Conservation (phyloP, 2,888 invertebrate genomes). For the Periphyllus acericola region DNA sequence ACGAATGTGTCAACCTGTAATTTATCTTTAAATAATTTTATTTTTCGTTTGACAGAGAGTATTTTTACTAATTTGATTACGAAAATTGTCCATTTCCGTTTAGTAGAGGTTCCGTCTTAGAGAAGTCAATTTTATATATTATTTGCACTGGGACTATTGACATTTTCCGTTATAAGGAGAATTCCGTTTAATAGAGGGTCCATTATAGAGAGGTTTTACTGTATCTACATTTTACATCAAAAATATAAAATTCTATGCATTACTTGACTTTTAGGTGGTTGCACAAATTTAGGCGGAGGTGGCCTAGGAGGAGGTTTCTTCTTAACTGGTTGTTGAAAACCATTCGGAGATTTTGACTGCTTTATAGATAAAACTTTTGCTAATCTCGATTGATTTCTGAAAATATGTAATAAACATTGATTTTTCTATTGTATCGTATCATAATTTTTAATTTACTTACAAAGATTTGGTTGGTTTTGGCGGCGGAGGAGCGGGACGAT, state of each 20-base stretch:
- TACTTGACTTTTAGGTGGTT: constrained; percentile 65
- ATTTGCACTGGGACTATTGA: no score
- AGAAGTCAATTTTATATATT: no score
- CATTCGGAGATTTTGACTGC: constrained; percentile 29
- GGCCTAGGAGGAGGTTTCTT: constrained; percentile 80
- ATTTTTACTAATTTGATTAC: no score
- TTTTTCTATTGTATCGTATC: background rate
- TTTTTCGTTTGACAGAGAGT: no score
- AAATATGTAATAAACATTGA: background rate
- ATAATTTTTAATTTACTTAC: background rate
- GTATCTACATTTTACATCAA: background rate
- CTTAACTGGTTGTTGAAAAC: constrained; percentile 67
- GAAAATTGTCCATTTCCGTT: no score
- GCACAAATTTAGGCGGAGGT: constrained; percentile 74
- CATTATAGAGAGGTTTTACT: no score
- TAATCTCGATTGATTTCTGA: constrained; percentile 44
- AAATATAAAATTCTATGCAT: constrained; percentile 63
- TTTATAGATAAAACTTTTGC: constrained; percentile 32
- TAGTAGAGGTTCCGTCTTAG: no score
- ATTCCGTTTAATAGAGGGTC: no score
- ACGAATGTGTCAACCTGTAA: no score
- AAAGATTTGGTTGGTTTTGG: constrained; percentile 62
- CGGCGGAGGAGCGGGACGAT: constrained; percentile 63
- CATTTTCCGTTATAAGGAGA: no score
- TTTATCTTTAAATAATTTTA: no score